A percentile compares a stretch with the other conserved stretches of the same genome.
phyloP scores from a whole-genome alignment of 2,113 vertebrate genomes.

The Argyrosomus japonicus region DNA sequence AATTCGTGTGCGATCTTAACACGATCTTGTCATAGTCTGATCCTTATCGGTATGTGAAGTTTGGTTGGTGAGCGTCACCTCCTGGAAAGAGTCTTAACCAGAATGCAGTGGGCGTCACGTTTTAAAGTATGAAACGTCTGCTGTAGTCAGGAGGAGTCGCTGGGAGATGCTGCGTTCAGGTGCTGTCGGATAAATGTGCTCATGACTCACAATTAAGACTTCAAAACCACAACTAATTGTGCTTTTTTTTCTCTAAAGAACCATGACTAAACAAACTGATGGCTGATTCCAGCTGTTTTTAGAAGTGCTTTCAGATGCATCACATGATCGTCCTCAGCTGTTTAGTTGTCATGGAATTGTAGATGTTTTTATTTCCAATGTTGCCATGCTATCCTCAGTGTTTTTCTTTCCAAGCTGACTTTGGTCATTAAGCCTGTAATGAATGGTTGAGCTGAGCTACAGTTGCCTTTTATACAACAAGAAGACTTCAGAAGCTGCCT shows the following conservation, averaged over 20 bases:
- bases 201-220: not conserved
- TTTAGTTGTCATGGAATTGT: not conserved
- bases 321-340: not conserved
- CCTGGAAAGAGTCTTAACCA: slow-evolving; percentile 40
- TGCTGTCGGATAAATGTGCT: not conserved
- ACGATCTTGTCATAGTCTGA: slow-evolving; percentile 11
- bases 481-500: not conserved
- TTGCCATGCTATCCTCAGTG: not conserved
- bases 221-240: not conserved
- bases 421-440: not conserved
- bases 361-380: not conserved
- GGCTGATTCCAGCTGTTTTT: too few species aligned
- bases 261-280: not conserved
- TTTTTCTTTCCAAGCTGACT: not conserved
- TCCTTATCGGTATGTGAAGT: slow-evolving; percentile 17
- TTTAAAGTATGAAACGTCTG: not conserved
- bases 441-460: not conserved
- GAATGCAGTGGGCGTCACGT: slow-evolving; percentile 25
- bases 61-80: slow-evolving; percentile 53
- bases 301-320: not conserved
- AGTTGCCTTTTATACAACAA: not conserved
- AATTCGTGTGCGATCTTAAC: not conserved
- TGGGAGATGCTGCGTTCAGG: slow-evolving; percentile 51
- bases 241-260: not conserved
- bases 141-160: not conserved